Base-by-base conservation (phyloP, 2,888 invertebrate genomes). In the Operophtera brumata region DNA sequence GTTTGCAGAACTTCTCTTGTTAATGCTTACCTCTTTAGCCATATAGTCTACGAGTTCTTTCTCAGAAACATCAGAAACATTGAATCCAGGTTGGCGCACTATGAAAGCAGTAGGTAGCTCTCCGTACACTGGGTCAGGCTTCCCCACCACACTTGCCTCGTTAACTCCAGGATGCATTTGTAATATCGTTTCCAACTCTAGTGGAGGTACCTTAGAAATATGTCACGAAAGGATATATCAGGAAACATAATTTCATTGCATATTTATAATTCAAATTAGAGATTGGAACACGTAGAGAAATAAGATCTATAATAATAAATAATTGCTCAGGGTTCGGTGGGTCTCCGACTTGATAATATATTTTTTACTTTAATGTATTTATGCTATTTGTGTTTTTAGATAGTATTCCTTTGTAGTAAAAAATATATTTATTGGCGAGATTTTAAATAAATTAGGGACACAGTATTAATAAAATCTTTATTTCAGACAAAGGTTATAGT, bases 171-270 rank as follows among this genome's bases (percentile, higher is more conserved):
- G 92, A 78, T 96, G 93, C 6, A 92, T 90, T 37, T 95, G 84
- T 4, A 97, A 82, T 44, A 97, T 74, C 1, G 93, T 93, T 84
- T 97, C 97, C 47, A 97, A 81, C 82, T 97, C 96, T 2, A 96
- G 93, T 7, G 97, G 97, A 1, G 96, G 93, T n/a, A 93, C 90
- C 92, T 93, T 28, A 8, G 48, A 41, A 73, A 11, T 37, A 9
- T 7, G 20, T 30, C 40, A n/a, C n/a, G 2, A 51, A 40, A 10
- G 20, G 2, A 51, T 35, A 50, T 30, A 28, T n/a, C 4, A 51
- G 40, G 9, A 26, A 2, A 51, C 35, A 50, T 30, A 40, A 20
- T 20, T 20, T 20, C 2, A 20, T 3, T 3, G 4, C 20, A 20
- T n/a, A n/a, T n/a, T n/a, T 20, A 3, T 4, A 20, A 3, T 20